Percentiles rank a stretch among this genome's conserved stretches.
These are phyloP conservation scores for Augiades crinisus DNA, from an alignment of 2,888 invertebrate genomes.

Conservation along the genomic window DNA sequence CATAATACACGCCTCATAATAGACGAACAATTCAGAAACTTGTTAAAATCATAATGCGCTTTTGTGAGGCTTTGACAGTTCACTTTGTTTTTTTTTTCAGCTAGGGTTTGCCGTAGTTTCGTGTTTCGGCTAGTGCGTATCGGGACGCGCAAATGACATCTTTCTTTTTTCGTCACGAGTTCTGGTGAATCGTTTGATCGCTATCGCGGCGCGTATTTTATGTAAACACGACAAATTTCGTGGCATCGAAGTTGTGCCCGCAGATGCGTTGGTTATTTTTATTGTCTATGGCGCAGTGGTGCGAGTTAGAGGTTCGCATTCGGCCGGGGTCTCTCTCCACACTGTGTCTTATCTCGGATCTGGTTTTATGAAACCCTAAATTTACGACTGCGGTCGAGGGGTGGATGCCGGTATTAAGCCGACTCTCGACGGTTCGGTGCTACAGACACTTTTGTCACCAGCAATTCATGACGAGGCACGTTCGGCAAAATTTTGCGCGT, in stretches of 20 bases:
- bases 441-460: constrained; percentile 76
- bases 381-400: constrained; percentile 79
- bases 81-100: constrained; percentile 51
- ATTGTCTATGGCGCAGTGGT: constrained; percentile 63
- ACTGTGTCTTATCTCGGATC: constrained; percentile 81
- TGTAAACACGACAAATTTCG: constrained; percentile 79
- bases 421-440: constrained; percentile 67
- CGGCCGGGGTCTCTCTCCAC: constrained; percentile 77
- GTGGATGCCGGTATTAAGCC: constrained; percentile 73
- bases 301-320: constrained; percentile 69
- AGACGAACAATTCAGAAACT: constrained; percentile 73
- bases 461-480: constrained; percentile 76
- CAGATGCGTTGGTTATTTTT: constrained; percentile 78
- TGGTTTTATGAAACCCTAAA: constrained; percentile 82
- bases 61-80: constrained; percentile 75
- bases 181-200: constrained; percentile 69
- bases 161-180: constrained; percentile 50
- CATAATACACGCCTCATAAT: constrained; percentile 80
- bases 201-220: constrained; percentile 73
- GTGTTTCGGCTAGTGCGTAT: constrained; percentile 47
- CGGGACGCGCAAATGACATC: constrained; percentile 56
- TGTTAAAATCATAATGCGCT: constrained; percentile 79
- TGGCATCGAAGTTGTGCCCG: constrained; percentile 60
- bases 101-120: constrained; percentile 52
- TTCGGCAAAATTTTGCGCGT: constrained; percentile 73